Percentiles rank a stretch among this genome's conserved stretches.
These are phyloP conservation scores for Mesochorus sp. DNA, from an alignment of 2,888 invertebrate genomes.

Conservation along the genomic window DNA sequence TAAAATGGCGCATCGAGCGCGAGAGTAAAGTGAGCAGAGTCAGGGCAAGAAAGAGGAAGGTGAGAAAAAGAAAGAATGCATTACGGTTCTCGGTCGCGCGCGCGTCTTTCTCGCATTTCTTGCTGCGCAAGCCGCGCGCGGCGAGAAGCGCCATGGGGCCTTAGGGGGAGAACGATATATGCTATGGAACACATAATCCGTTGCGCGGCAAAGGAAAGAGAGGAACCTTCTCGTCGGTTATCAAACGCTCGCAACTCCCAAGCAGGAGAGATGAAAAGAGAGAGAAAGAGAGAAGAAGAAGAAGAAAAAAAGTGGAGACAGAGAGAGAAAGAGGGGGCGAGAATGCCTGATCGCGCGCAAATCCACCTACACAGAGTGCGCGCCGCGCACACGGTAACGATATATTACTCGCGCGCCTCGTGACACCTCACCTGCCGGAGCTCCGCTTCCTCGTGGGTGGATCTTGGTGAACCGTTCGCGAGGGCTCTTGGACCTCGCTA, in stretches of 20 bases:
- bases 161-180: conserved; percentile 10
- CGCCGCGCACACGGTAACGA: conserved; percentile 74
- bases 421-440: conserved; percentile 81
- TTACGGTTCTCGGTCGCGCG: conserved; percentile 36
- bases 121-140: conserved; percentile 21
- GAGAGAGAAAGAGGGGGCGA: conserved; percentile 50
- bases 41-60: conserved; percentile 15
- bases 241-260: conserved; percentile 31
- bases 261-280: not conserved
- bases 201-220: conserved; percentile 36
- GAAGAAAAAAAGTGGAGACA: not conserved
- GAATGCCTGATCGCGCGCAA: conserved; percentile 57
- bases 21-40: conserved; percentile 1
- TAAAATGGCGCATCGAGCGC: no score
- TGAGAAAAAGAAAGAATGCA: conserved; percentile 39
- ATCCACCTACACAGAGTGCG: conserved; percentile 73
- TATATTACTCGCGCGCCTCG: conserved; percentile 81
- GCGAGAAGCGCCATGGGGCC: conserved; percentile 76
- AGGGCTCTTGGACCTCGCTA: conserved; percentile 47
- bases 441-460: conserved; percentile 81
- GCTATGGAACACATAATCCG: conserved; percentile 28
- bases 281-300: conserved; percentile 7
- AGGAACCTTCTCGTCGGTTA: conserved; percentile 44
- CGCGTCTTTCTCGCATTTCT: conserved; percentile 47
- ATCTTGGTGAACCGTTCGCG: conserved; percentile 68